These are phyloP conservation scores for Anableps anableps DNA, from an alignment of 2,797 vertebrate species.

Conservation along the genomic window DNA sequence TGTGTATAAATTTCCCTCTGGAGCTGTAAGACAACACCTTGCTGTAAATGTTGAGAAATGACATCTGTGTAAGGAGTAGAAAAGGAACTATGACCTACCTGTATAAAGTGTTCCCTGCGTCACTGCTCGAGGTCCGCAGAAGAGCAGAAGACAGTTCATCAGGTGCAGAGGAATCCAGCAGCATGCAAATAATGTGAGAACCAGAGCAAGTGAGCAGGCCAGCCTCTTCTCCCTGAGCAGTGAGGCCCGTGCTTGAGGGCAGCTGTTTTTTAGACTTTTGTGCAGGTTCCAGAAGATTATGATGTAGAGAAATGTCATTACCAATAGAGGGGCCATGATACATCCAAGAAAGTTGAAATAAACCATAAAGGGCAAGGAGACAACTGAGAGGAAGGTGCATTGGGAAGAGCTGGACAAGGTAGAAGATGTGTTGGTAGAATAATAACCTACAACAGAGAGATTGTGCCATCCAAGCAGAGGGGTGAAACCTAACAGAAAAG, in stretches of 20 bases:
- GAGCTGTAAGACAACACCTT: background rate
- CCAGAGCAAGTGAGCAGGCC: conserved; percentile 85
- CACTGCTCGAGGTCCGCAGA: conserved; percentile 48
- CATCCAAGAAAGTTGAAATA: conserved; percentile 85
- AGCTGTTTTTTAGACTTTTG: conserved; percentile 73
- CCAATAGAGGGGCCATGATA: conserved; percentile 82
- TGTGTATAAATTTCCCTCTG: background rate
- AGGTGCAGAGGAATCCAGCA: conserved; percentile 89
- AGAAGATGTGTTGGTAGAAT: conserved; percentile 26
- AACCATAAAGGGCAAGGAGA: conserved; percentile 86
- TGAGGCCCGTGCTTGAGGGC: conserved; percentile 62
- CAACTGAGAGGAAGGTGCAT: conserved; percentile 76
- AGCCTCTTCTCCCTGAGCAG: conserved; percentile 83
- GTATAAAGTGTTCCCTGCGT: conserved; percentile 46
- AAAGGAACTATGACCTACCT: conserved; percentile 54
- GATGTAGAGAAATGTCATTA: conserved; percentile 83
- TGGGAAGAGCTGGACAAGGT: conserved; percentile 9
- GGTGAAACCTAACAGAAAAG: conserved; percentile 79
- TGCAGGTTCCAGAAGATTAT: conserved; percentile 82
- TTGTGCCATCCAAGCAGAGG: conserved; percentile 87
- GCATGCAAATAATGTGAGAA: conserved; percentile 84
- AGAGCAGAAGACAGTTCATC: conserved; percentile 81
- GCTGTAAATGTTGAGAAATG: background rate
- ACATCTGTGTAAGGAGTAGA: background rate
- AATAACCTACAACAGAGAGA: conserved; percentile 2